Base-by-base conservation (phyloP, 1,140 invertebrate species). In the Eciton burchellii region DNA sequence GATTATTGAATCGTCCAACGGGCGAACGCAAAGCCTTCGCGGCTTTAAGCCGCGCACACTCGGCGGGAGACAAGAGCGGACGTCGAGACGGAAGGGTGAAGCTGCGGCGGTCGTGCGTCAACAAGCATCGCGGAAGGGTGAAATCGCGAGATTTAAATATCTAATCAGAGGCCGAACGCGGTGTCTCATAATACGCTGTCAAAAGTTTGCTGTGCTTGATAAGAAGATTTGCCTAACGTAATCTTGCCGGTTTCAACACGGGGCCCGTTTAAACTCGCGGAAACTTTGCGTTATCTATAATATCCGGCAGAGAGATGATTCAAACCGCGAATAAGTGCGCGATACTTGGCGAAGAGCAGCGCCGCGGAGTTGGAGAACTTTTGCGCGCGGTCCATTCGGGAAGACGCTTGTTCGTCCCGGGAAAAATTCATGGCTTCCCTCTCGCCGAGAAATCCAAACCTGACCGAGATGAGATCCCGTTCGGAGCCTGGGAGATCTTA, bases 281-380 rank as follows among this genome's bases (percentile, higher is more conserved):
- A 70, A 79, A 79, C 74, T 79, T 79, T 19, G 14, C 70, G 52
- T 79, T 79, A 79, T 68, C 74, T 70, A 79, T 79, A 79, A 79
- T 49, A 77, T 77, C 60, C 74, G 41, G 49, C n/a, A n/a, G 70
- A 79, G 52, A 70, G 74, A 79, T 79, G 74, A 79, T 68, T 79
- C 52, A 79, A 68, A 79, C 52, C 63, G 35, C 35, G 63, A 68
- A 79, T 79, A 79, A 56, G 74, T 77, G 66, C 35, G 62, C 47
- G 60, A 68, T 70, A 68, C 74, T 70, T 79, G n/a, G 52, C 63
- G 56, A 45, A 35, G 56, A 57, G 74, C n/a, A 41, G 21, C 21
- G 41, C 21, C 24, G 14, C 12, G 21, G 52, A 68, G 63, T 45
- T 56, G 63, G 16, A 16, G 12, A 79, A 79, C 63, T 79, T 54